phyloP scores from a whole-genome alignment of 1,140 invertebrate genomes.

The Cyrtorhinus lividipennis region DNA sequence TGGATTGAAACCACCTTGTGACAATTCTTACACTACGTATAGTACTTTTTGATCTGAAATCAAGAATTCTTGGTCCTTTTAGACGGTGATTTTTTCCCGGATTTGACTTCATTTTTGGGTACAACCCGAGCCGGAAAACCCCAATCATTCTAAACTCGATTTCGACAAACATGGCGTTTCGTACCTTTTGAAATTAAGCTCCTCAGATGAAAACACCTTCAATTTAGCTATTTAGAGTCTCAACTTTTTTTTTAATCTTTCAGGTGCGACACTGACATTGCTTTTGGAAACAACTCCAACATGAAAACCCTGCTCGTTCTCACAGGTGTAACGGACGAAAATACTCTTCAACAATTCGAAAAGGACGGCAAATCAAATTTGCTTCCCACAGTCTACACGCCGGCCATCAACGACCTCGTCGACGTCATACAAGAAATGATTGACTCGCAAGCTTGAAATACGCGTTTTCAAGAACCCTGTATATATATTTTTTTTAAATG shows the following conservation, averaged over 20 bases:
- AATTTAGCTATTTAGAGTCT: too few relatives aligned
- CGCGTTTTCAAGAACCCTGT: background rate
- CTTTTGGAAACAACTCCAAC: slow-evolving; percentile 66
- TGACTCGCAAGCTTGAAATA: background rate
- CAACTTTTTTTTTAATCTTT: slow-evolving; percentile 21
- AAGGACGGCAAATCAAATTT: slow-evolving; percentile 43
- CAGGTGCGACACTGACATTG: slow-evolving; percentile 75
- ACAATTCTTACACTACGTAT: too few relatives aligned
- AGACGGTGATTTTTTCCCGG: too few relatives aligned
- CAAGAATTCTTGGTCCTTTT: too few relatives aligned
- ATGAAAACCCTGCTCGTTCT: slow-evolving; percentile 73
- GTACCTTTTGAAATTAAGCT: too few relatives aligned
- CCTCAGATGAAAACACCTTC: too few relatives aligned
- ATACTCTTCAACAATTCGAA: slow-evolving; percentile 43
- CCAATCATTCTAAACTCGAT: background rate
- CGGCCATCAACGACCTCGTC: slow-evolving; percentile 25
- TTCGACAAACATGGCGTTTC: background rate
- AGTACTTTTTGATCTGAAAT: too few relatives aligned
- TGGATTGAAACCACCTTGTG: too few relatives aligned
- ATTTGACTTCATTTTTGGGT: too few relatives aligned
- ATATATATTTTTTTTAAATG: background rate
- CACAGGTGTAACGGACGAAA: slow-evolving; percentile 56
- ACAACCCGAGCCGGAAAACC: too few relatives aligned
- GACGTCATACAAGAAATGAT: background rate
- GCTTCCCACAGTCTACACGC: slow-evolving; percentile 60